A percentile compares a stretch with the other conserved stretches of the same genome.
Conservation (phyloP, 2,888 invertebrate genomes). For the Epiblema foenella region DNA sequence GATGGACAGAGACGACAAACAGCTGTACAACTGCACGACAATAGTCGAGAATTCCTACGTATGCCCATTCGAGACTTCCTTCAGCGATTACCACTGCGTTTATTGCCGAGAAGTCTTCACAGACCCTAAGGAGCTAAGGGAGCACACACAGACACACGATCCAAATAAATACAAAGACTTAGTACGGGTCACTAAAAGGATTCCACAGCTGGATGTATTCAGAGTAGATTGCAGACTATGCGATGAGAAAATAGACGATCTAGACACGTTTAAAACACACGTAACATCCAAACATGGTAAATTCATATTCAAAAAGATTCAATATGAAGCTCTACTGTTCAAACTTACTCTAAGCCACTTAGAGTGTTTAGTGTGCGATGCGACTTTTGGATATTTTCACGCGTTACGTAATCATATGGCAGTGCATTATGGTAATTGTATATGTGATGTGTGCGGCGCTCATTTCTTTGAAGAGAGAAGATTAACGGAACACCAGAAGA, state of each 20-base stretch:
- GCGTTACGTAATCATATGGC: slow-evolving; percentile 76
- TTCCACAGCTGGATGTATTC: slow-evolving; percentile 63
- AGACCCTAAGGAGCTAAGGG: slow-evolving; percentile 65
- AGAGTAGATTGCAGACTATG: slow-evolving; percentile 73
- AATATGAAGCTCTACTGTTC: slow-evolving; percentile 67
- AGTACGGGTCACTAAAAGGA: slow-evolving; percentile 57
- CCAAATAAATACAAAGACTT: slow-evolving; percentile 61
- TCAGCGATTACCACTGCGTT: slow-evolving; percentile 69
- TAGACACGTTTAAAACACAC: slow-evolving; percentile 64
- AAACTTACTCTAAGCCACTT: slow-evolving; percentile 61
- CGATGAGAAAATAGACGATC: slow-evolving; percentile 56
- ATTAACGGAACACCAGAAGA: slow-evolving; percentile 71
- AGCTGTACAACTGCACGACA: slow-evolving; percentile 59
- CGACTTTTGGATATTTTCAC: slow-evolving; percentile 65
- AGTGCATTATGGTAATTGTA: slow-evolving; percentile 72
- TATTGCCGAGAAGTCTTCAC: slow-evolving; percentile 69
- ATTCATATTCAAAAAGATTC: slow-evolving; percentile 51
- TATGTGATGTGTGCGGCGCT: slow-evolving; percentile 75
- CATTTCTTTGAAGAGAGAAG: slow-evolving; percentile 79
- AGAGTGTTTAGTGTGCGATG: slow-evolving; percentile 60
- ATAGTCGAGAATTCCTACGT: slow-evolving; percentile 71
- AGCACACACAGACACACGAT: slow-evolving; percentile 69
- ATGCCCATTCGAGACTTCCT: slow-evolving; percentile 71
- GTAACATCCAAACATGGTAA: slow-evolving; percentile 59
- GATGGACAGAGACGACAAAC: slow-evolving; percentile 57